These are phyloP conservation scores for Oscheius sp. DNA, from an alignment of 2,888 invertebrate species.

Conservation along the genomic window DNA sequence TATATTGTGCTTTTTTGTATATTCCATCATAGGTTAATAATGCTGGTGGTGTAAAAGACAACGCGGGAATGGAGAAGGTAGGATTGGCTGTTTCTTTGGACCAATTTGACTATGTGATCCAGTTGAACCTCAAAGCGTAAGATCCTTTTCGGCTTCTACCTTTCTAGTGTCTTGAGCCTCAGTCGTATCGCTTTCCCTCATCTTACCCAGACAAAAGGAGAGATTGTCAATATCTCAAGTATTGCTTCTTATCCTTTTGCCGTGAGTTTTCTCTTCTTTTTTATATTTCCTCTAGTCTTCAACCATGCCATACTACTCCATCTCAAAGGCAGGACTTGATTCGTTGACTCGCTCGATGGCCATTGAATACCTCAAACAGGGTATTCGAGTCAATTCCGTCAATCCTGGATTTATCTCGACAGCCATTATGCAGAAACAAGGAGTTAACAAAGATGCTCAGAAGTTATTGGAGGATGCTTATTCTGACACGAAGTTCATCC, in stretches of 20 bases:
- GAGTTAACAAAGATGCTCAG: conserved; percentile 1
- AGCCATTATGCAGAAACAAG: conserved; percentile 13
- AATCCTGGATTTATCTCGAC: conserved; percentile 16
- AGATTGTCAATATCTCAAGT: conserved; percentile 14
- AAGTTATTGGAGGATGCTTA: background rate
- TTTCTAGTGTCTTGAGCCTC: conserved; percentile 8
- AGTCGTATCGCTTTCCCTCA: conserved; percentile 11
- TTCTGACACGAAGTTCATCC: background rate
- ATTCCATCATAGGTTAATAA: conserved; percentile 23
- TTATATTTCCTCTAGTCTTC: conserved; percentile 8
- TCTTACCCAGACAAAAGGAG: conserved; percentile 17
- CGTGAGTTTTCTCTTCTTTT: background rate
- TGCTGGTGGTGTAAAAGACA: conserved; percentile 30
- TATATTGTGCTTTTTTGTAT: background rate
- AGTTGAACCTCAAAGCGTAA: conserved; percentile 19
- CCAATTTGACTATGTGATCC: conserved; percentile 19
- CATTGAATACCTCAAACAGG: conserved; percentile 11
- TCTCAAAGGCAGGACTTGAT: conserved; percentile 26
- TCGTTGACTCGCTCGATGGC: conserved; percentile 25
- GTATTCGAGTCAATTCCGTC: conserved; percentile 24
- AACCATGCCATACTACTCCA: conserved; percentile 22
- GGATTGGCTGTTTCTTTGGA: too few relatives aligned
- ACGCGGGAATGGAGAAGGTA: conserved; percentile 3
- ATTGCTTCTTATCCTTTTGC: conserved; percentile 18
- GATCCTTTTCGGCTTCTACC: background rate